Evolutionary conservation across 2,888 invertebrate genomes (phyloP), one percentile per base, ranked within the genome.

Genomic region (Allacma fusca): DNA sequence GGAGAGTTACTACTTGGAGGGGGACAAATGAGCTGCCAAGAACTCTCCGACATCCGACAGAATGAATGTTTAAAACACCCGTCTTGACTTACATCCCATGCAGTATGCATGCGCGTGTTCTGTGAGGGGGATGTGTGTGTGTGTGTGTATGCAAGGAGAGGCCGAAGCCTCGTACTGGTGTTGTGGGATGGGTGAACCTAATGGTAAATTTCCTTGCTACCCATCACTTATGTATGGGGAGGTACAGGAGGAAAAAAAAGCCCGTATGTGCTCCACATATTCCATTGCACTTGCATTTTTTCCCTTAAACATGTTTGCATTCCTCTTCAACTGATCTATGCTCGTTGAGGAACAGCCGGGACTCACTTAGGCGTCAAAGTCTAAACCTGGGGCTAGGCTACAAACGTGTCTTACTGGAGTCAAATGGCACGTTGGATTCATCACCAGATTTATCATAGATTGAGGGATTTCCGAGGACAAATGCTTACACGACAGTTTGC

Each of bases 1-100:
- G 44, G 24, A 70, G 44, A 71, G 28, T 71, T 71, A 71, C 71
- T 50, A 50, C 50, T 59, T 28, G 28, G 13, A 28, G 59, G 71
- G 71, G 71, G 71, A 71, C 71, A 71, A 71, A 71, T 71, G 71
- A 71, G 71, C 71, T 71, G 71, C 71, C 71, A 71, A 69, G 69
- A 69, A 71, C 59, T 59, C 59, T 71, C 71, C 71, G 50, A 71
- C 71, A 71, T 71, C 71, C 28, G 26, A 70, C 44, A 69, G 69
- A 70, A 70, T 44, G 50, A 40, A 40, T 69, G 69, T 24, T 69
- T 34, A 69, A 69, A 40, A 67, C 67, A 67, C 67, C 67, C 67
- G 67, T 67, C 28, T 67, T 67, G 67, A 67, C 67, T 67, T 29
- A 28, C 34, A 65, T 29, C 28, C n/a, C 12, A 26, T 65, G 29